These are phyloP conservation scores for Beris morrisii DNA, from an alignment of 2,888 invertebrate species.

Conservation along the genomic window DNA sequence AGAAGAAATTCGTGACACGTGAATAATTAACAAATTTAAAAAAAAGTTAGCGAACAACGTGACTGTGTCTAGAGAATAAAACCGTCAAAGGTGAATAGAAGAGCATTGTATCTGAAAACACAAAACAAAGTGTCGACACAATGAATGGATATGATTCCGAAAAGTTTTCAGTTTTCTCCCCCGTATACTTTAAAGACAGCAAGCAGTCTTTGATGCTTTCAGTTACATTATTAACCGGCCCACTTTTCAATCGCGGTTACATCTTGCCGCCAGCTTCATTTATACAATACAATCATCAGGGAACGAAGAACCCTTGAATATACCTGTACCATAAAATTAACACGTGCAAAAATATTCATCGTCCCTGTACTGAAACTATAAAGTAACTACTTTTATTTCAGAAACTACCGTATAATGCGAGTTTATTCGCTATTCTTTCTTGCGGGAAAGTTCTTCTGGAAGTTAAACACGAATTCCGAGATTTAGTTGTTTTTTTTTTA, in stretches of 20 bases:
- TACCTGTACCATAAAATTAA: too few relatives aligned
- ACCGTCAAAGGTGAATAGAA: slow-evolving; percentile 20
- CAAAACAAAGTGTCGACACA: slow-evolving; percentile 1
- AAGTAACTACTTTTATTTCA: slow-evolving; percentile 10
- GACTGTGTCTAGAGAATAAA: slow-evolving; percentile 5
- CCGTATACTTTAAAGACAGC: slow-evolving; percentile 10
- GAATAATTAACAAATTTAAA: slow-evolving; percentile 18
- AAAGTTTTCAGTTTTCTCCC: not conserved
- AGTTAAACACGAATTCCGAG: slow-evolving; percentile 38
- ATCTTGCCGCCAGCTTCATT: not conserved
- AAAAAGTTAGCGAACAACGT: slow-evolving; percentile 11
- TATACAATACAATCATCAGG: too few relatives aligned
- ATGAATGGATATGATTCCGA: slow-evolving; percentile 7
- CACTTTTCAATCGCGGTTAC: slow-evolving; percentile 20
- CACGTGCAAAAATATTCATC: not conserved
- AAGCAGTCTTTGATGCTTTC: slow-evolving; percentile 1
- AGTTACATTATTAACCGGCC: slow-evolving; percentile 17
- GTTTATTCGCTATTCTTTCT: slow-evolving; percentile 28
- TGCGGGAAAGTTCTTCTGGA: slow-evolving; percentile 25
- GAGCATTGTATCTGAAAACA: slow-evolving; percentile 17
- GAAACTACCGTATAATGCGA: slow-evolving; percentile 28
- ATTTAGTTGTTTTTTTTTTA: slow-evolving; percentile 30
- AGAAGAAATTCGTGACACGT: slow-evolving; percentile 13
- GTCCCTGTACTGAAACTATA: not conserved
- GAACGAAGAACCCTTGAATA: too few relatives aligned